Evolutionary conservation across 1,140 invertebrate genomes (phyloP), one percentile per base, ranked within the genome.

Genomic region (Magallana gigas): DNA sequence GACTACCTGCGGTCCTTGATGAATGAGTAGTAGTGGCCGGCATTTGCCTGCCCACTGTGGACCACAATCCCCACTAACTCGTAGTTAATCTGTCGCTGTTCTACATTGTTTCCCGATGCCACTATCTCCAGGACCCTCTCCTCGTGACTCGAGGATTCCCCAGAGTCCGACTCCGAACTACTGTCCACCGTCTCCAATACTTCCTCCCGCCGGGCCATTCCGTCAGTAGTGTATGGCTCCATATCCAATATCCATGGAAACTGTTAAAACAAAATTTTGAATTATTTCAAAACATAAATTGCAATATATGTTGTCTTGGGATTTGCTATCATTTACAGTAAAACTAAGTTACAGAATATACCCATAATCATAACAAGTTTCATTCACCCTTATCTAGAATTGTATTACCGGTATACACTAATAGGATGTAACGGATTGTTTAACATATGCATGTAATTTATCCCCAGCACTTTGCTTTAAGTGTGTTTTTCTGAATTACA

Each of bases 191-290:
- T 87, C 85, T 87, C 88, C 87, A 89, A 91, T 36, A 91, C 84
- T 12, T 87, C 90, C 85, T 94, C 93, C 83, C 90, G 76, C 58
- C 92, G 86, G 0, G 98, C 98, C 92, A 99, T 96, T 48, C 98
- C 98, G 93, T 97, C 97, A 84, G 98, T 98, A 91, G 99, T 99
- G 93, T 99, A 99, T 36, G 99, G 99, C 94, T 99, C 98, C 97
- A 99, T 99, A 94, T 99, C 98, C 83, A 99, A 95, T 92, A 98
- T 97, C 92, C 98, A 96, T n/a, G 99, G 99, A 96, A 99, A 99
- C 95, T 99, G 85, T 12, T 87, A 90, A 57, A 3, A 57, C 12
- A 9, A 76, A 76, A 29, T 9, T 23, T 29, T 12, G 36, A 29
- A 76, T 29, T 48, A 76, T 2, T 76, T 7, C 64, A 23, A 76